These are phyloP conservation scores for Vannuccia rotundouncinata DNA, from an alignment of 2,888 invertebrate species.

Conservation along the genomic window DNA sequence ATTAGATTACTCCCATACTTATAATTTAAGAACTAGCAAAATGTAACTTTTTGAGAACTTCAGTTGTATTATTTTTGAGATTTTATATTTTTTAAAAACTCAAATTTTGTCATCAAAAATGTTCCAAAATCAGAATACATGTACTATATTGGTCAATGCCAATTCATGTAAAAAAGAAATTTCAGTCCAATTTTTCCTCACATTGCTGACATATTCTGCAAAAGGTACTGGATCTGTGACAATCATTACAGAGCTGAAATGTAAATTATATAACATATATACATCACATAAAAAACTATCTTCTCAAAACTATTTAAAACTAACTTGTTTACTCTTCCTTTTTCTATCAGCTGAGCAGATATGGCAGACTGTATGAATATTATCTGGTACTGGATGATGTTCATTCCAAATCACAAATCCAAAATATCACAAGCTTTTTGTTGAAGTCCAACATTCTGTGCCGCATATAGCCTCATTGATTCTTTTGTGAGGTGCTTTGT, in stretches of 20 bases:
- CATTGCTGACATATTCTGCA: too few species aligned
- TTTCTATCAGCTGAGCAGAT: not conserved
- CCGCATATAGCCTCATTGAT: slow-evolving; percentile 7
- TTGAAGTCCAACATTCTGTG: not conserved
- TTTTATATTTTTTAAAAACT: too few species aligned
- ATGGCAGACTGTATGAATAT: not conserved
- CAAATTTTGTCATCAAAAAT: too few species aligned
- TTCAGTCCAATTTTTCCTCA: too few species aligned
- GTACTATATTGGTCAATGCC: too few species aligned
- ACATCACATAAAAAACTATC: not conserved
- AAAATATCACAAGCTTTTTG: not conserved
- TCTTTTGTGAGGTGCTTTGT: not conserved
- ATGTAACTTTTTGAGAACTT: not conserved
- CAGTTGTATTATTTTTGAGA: not conserved
- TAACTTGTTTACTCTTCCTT: not conserved
- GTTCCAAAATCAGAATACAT: too few species aligned
- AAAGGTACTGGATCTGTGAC: not conserved
- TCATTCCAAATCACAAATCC: slow-evolving; percentile 1
- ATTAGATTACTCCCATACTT: not conserved
- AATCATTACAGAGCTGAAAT: not conserved
- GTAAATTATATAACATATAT: too few species aligned
- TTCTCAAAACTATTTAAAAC: not conserved
- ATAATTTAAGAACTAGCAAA: not conserved
- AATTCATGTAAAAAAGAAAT: too few species aligned
- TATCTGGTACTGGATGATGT: not conserved